Percentiles rank a stretch among this genome's conserved stretches.
phyloP scores from a whole-genome alignment of 2,888 invertebrate genomes.

The Xanthorhoe spadicearia region DNA sequence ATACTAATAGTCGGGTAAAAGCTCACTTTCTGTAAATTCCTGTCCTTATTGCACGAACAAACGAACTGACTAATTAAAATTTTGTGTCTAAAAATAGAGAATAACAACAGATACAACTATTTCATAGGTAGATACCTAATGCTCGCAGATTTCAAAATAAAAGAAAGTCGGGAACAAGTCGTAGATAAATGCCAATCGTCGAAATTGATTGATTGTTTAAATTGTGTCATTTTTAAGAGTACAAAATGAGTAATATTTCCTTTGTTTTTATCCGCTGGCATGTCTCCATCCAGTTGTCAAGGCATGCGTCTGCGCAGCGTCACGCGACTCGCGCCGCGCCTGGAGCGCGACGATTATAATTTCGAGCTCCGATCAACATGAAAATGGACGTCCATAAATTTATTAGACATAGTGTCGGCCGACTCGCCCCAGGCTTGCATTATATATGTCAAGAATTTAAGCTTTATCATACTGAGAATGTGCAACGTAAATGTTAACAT shows the following conservation, averaged over 20 bases:
- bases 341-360: slow-evolving; percentile 81
- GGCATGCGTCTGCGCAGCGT: slow-evolving; percentile 48
- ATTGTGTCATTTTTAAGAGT: background rate
- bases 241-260: slow-evolving; percentile 15
- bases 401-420: slow-evolving; percentile 85
- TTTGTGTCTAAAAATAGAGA: background rate
- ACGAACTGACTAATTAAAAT: background rate
- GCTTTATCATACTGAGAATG: slow-evolving; percentile 78
- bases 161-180: background rate
- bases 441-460: slow-evolving; percentile 84
- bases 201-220: too few relatives aligned
- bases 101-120: background rate
- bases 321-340: slow-evolving; percentile 71
- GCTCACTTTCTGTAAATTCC: slow-evolving; percentile 18
- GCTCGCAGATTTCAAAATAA: background rate
- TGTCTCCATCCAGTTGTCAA: slow-evolving; percentile 29
- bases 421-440: slow-evolving; percentile 76
- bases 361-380: slow-evolving; percentile 83
- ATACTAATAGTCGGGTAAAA: slow-evolving; percentile 14
- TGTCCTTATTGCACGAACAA: slow-evolving; percentile 16
- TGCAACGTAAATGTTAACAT: slow-evolving; percentile 67
- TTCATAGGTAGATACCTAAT: background rate
- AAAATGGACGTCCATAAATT: slow-evolving; percentile 84
- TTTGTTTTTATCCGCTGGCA: slow-evolving; percentile 24
- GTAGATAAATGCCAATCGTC: background rate